Conservation (phyloP, 1,140 invertebrate genomes). For the Microvelia longipes region DNA sequence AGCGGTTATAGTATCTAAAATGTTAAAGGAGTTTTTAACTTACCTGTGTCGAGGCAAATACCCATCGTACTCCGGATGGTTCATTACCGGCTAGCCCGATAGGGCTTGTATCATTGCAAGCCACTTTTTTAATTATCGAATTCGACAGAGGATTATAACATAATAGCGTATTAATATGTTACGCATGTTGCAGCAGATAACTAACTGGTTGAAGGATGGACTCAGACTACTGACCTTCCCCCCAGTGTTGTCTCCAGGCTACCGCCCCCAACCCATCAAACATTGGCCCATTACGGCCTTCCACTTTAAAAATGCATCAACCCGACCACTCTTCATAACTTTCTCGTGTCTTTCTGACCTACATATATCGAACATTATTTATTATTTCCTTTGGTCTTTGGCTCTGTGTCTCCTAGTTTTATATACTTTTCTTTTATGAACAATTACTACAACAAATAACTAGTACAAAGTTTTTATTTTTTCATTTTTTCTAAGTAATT, state of each 20-base stretch:
- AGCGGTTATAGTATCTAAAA: neutral
- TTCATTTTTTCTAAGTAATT: too few relatives aligned
- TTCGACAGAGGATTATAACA: neutral
- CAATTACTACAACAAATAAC: too few relatives aligned
- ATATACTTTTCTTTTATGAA: too few relatives aligned
- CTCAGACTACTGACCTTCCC: neutral
- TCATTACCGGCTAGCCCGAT: neutral
- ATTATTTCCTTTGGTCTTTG: neutral
- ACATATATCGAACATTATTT: neutral
- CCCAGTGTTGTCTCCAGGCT: neutral
- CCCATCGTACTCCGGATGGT: neutral
- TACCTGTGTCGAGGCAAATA: neutral
- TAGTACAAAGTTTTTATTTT: too few relatives aligned
- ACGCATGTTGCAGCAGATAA: neutral
- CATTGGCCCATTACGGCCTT: neutral
- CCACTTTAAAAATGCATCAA: neutral
- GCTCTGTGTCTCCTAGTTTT: too few relatives aligned
- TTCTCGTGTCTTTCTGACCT: neutral
- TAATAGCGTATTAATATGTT: neutral
- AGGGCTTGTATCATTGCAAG: neutral
- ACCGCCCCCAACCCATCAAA: neutral
- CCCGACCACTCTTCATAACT: neutral
- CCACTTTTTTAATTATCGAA: neutral
- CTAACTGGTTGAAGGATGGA: neutral
- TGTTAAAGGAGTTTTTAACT: neutral